Base-by-base conservation (phyloP, 2,888 invertebrate genomes). In the Ditylenchus weischeri region DNA sequence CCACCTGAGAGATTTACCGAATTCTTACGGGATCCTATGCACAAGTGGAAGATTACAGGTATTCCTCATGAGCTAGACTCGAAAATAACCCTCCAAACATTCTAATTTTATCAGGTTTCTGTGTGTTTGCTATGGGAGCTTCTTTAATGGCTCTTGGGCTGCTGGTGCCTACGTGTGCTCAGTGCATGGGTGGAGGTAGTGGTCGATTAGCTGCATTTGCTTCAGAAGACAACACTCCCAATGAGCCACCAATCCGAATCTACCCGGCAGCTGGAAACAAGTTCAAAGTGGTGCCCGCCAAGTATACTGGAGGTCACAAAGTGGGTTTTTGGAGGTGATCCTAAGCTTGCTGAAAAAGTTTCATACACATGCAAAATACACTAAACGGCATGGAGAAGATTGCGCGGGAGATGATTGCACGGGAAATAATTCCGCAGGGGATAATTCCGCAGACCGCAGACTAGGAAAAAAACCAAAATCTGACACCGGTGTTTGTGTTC, bases 211-310 rank as follows among this genome's bases (percentile, higher is more conserved):
- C 78, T 15, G 75, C 70, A 13, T 81, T 81, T 69, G 75, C 74
- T 35, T 75, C 75, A 29, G 78, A 76, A 60, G 79, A 81, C 67
- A 79, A 77, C 69, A 75, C 80, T 13, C 80, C 81, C 57, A 78
- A 81, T 58, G 81, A 81, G 73, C 78, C 81, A 47, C 81, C 81
- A 4, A 76, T 80, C 50, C 72, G 80, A 10, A 78, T 81, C 62
- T 81, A 76, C 64, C 78, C 81, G 5, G 68, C 73, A 7, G 70
- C 64, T 29, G 75, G 68, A 15, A 36, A 58, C n/a, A 62, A 66
- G 7, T 73, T 75, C 64, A 66, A 62, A 23, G 67, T 74, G 19
- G 63, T 66, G n/a, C 76, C 74, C 29, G 50, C 74, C 6, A 74
- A 74, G 36, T 58, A 72, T 47, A 61, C 69, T 15, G 65, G 75